Percentiles rank a stretch among this genome's conserved stretches.
Evolutionary conservation across 2,113 vertebrate species (phyloP).

Genomic region (Engystomops pustulosus): DNA sequence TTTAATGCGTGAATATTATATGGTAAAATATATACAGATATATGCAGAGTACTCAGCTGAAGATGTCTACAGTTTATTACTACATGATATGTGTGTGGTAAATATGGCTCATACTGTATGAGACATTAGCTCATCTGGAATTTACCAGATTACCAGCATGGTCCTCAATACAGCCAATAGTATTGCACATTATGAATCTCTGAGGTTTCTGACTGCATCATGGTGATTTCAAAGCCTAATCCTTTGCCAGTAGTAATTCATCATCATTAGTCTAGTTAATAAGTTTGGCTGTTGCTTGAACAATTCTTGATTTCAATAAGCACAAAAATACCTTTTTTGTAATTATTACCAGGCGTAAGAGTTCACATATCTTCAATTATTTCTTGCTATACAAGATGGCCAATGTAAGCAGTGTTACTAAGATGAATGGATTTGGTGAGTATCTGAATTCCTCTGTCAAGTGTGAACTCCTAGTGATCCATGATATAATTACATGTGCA

Average conservation of each 20-base stretch:
- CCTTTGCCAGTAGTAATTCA: slow-evolving; percentile 24
- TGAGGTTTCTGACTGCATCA: slow-evolving; percentile 4
- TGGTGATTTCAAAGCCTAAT: slow-evolving; percentile 16
- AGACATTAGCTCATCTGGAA: slow-evolving; percentile 22
- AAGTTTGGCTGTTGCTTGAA: slow-evolving; percentile 36
- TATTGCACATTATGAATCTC: not conserved
- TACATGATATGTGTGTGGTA: not conserved
- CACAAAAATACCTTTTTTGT: slow-evolving; percentile 16
- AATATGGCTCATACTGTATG: not conserved
- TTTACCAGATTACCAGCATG: not conserved
- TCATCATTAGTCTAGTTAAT: slow-evolving; percentile 48
- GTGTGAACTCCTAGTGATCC: slow-evolving; percentile 44
- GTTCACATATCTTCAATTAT: slow-evolving; percentile 45
- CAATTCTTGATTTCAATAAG: slow-evolving; percentile 36
- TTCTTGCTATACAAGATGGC: slow-evolving; percentile 30
- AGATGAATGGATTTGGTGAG: slow-evolving; percentile 45
- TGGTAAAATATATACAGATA: too few species aligned
- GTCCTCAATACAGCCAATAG: not conserved
- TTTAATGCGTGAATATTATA: too few species aligned
- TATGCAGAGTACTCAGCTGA: not conserved
- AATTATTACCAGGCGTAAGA: slow-evolving; percentile 45
- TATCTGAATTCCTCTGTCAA: slow-evolving; percentile 43
- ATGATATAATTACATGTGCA: slow-evolving; percentile 23
- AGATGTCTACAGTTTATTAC: too few species aligned
- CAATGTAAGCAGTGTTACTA: slow-evolving; percentile 37